Base-by-base conservation (phyloP, 2,888 invertebrate genomes). In the Tribolium freemani region DNA sequence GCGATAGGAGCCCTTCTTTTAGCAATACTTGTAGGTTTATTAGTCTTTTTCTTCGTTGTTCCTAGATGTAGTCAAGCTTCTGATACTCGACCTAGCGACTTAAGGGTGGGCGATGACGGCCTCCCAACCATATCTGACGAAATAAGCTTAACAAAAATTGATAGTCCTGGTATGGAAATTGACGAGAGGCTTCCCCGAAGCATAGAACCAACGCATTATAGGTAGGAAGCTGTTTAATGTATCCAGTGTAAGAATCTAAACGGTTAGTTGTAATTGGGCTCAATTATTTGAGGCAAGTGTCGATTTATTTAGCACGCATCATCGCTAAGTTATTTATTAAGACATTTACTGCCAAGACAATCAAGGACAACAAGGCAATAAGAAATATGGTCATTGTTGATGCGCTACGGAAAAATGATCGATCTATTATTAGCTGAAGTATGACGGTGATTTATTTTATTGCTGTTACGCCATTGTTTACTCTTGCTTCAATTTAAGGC, bases 41-140 rank as follows among this genome's bases (percentile, higher is more conserved):
- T 84, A 44, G 86, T 86, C 46, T 86, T 84, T 75, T 84, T 86
- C 76, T 77, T 85, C 71, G 57, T 83, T 67, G 54, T 83, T 68
- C 85, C 86, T 63, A 80, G 81, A 72, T 82, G 82, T 76, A 78
- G 79, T 63, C 70, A 76, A 44, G 50, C 57, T 31, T 53, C 67
- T 21, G 54, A 66, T n/a, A 66, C 44, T 54, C 66, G 50, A 56
- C 44, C 53, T 5, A 10, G 30, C 38, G 64, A 61, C n/a, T 30
- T 50, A 26, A 3, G 50, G 26, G 53, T 64, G 4, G 51, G 31
- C 60, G 57, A 63, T 53, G 67, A 44, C 11, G 66, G 51, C 26
- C 58, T 76, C 20, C 71, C 30, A 10, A 44, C 48, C 8, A 68
- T 60, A 21, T 46, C 60, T 57, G 53, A 53, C 67, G 50, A 45